These are phyloP conservation scores for Elgaria multicarinata DNA, from an alignment of 2,113 vertebrate species.

Conservation along the genomic window DNA sequence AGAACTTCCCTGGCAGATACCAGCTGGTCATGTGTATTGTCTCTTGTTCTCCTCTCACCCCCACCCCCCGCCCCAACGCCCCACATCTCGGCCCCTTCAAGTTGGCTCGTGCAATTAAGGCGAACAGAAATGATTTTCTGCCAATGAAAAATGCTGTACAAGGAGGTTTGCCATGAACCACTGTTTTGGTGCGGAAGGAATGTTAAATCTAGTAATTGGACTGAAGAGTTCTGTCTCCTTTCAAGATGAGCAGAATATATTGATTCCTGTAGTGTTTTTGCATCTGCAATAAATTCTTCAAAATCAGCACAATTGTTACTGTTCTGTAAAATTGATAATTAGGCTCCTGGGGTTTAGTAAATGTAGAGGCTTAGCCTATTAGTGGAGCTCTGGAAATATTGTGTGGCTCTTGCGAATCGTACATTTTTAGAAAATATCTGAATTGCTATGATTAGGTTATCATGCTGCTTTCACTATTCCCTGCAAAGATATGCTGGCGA, in stretches of 20 bases:
- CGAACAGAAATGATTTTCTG: conserved; percentile 31
- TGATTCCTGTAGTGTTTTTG: conserved; percentile 40
- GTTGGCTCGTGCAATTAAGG: conserved; percentile 26
- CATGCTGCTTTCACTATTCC: neutral
- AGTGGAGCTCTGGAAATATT: conserved; percentile 16
- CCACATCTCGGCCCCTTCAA: neutral
- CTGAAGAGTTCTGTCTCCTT: conserved; percentile 42
- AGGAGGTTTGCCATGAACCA: conserved; percentile 10
- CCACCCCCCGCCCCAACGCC: neutral
- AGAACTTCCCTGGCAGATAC: neutral
- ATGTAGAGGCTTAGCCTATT: neutral
- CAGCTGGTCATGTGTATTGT: neutral
- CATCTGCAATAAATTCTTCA: conserved; percentile 48
- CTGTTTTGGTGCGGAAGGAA: conserved; percentile 9
- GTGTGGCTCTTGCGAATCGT: conserved; percentile 31
- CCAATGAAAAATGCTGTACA: conserved; percentile 21
- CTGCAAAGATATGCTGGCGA: neutral
- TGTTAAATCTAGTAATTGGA: conserved; percentile 34
- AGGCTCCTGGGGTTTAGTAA: conserved; percentile 31
- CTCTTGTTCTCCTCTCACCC: neutral
- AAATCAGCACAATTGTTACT: conserved; percentile 23
- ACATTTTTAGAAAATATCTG: conserved; percentile 34
- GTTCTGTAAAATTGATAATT: conserved; percentile 28
- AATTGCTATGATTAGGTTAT: conserved; percentile 14
- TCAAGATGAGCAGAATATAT: conserved; percentile 36